Conservation (phyloP, 2,113 vertebrate species). For the Erinaceus europaeus region DNA sequence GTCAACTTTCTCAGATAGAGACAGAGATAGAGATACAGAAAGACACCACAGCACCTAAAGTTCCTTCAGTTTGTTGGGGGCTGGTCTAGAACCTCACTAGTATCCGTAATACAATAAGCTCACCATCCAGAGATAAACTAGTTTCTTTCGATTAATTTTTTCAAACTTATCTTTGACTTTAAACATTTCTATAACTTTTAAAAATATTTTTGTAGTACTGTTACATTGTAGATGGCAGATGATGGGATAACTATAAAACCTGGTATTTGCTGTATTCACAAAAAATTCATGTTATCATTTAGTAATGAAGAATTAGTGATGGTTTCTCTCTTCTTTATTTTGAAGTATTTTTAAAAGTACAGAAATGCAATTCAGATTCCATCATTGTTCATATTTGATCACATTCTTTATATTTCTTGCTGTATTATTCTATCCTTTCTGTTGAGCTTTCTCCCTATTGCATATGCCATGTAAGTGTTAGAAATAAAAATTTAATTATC, state of each 20-base stretch:
- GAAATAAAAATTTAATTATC: neutral
- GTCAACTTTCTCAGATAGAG: no score
- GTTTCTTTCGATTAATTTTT: neutral
- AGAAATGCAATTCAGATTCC: neutral
- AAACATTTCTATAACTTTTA: neutral
- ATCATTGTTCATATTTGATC: neutral
- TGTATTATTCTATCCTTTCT: neutral
- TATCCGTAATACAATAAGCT: no score
- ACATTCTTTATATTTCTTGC: neutral
- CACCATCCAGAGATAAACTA: no score
- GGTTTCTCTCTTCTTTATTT: neutral
- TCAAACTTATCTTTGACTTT: neutral
- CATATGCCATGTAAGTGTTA: no score
- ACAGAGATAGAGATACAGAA: no score
- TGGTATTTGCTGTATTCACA: neutral
- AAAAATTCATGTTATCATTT: neutral
- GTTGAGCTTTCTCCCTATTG: no score
- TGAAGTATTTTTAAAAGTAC: slow-evolving; percentile 27
- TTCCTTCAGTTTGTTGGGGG: no score
- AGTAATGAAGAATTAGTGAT: neutral
- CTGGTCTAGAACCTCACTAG: no score
- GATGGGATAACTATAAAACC: neutral
- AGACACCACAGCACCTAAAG: no score
- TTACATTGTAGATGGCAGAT: neutral
- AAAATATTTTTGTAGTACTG: neutral